Percentiles rank a stretch among this genome's conserved stretches.
These are phyloP conservation scores for Prochilodus magdalenae DNA, from an alignment of 2,113 vertebrate species.

Conservation along the genomic window DNA sequence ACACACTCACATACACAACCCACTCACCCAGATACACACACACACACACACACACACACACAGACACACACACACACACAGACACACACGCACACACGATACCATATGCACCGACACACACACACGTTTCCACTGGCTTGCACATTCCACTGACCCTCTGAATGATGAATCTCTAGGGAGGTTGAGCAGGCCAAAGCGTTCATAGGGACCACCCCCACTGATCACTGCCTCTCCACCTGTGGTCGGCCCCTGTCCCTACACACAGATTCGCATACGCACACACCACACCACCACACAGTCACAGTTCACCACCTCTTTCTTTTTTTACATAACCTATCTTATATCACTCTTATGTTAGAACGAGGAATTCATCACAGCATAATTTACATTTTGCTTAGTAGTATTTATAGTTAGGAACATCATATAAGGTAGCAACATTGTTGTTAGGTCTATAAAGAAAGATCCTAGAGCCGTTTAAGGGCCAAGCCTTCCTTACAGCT, in stretches of 20 bases:
- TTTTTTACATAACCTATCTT: neutral
- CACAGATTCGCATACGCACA: slow-evolving; percentile 1
- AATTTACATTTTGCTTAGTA: neutral
- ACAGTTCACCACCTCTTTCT: neutral
- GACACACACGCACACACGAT: slow-evolving; percentile 1
- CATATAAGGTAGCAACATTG: neutral
- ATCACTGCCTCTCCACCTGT: slow-evolving; percentile 25
- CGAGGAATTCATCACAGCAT: neutral
- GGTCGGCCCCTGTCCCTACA: neutral
- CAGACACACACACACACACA: slow-evolving; percentile 31
- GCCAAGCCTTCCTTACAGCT: neutral
- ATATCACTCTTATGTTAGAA: neutral
- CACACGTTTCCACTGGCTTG: slow-evolving; percentile 41
- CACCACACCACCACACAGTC: neutral
- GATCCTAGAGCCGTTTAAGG: neutral
- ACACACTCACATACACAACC: no score
- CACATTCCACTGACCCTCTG: slow-evolving; percentile 33
- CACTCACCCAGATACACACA: no score
- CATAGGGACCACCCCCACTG: slow-evolving; percentile 48
- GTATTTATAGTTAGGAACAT: neutral
- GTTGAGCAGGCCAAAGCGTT: neutral
- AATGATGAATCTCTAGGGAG: slow-evolving; percentile 38
- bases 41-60: no score
- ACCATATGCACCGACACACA: neutral
- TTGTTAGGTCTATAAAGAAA: neutral